Evolutionary conservation across 2,113 vertebrate genomes (phyloP).

Genomic region (Tupaia chinensis): DNA sequence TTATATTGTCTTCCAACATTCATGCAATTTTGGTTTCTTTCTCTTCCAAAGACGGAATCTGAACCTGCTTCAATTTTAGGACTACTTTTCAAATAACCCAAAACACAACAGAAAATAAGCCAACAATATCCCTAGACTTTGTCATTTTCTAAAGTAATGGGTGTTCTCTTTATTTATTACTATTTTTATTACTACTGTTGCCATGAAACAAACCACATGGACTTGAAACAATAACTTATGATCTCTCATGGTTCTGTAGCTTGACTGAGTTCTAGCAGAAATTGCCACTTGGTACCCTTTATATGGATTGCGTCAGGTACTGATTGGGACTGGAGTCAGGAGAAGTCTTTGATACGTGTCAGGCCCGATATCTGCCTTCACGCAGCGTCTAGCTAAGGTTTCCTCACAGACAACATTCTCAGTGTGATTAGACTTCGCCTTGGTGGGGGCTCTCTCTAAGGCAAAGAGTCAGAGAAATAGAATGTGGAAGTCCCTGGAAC

Average conservation of each 20-base stretch:
- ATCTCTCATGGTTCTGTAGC: not conserved
- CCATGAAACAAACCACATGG: not conserved
- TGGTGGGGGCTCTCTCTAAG: not conserved
- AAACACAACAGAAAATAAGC: not conserved
- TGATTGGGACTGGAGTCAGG: not conserved
- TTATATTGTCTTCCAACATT: not conserved
- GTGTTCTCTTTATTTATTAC: not conserved
- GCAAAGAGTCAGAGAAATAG: not conserved
- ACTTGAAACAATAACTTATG: not conserved
- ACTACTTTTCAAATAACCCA: not conserved
- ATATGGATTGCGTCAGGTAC: not conserved
- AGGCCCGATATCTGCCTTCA: not conserved
- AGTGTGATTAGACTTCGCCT: not conserved
- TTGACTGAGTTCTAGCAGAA: not conserved
- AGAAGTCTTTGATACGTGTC: not conserved
- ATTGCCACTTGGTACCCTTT: not conserved
- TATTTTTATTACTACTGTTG: not conserved
- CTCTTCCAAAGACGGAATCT: not conserved
- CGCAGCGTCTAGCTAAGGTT: accelerated
- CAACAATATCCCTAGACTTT: not conserved
- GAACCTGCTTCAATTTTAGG: not conserved
- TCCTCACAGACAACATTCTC: not conserved
- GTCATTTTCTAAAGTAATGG: not conserved
- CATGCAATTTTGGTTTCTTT: not conserved
- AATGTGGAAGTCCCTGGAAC: not conserved